Evolutionary conservation across 2,888 invertebrate species (phyloP).

Genomic region (Anagyrus pseudococci): DNA sequence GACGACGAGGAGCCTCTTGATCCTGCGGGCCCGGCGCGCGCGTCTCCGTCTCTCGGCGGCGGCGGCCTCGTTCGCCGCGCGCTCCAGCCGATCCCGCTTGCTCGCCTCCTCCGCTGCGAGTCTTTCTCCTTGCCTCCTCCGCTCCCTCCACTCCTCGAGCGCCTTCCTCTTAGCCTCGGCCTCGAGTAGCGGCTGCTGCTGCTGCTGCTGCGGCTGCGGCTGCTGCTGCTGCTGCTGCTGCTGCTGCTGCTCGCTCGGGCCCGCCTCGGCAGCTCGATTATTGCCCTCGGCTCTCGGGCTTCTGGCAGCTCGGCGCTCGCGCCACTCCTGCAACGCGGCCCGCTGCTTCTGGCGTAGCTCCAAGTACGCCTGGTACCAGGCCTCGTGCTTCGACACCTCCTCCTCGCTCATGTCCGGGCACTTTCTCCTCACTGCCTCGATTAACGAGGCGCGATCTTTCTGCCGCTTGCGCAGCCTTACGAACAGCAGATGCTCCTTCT

Average conservation of each 20-base stretch:
- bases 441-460: slow-evolving; percentile 47
- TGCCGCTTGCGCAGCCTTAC: slow-evolving; percentile 49
- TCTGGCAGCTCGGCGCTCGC: slow-evolving; percentile 49
- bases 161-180: slow-evolving; percentile 45
- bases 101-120: slow-evolving; percentile 45
- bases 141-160: slow-evolving; percentile 51
- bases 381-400: slow-evolving; percentile 62
- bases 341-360: slow-evolving; percentile 61
- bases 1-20: slow-evolving; percentile 41
- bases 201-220: background rate
- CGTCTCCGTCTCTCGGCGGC: slow-evolving; percentile 43
- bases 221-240: background rate
- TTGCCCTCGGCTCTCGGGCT: slow-evolving; percentile 3
- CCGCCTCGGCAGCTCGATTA: background rate
- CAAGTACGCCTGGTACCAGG: slow-evolving; percentile 64
- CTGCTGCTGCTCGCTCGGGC: background rate
- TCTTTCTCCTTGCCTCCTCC: slow-evolving; percentile 48
- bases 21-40: slow-evolving; percentile 39
- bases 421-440: slow-evolving; percentile 48
- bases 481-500: slow-evolving; percentile 55
- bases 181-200: slow-evolving; percentile 6
- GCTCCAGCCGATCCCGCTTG: slow-evolving; percentile 31
- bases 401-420: slow-evolving; percentile 56
- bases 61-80: slow-evolving; percentile 35
- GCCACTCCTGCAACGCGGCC: slow-evolving; percentile 61